phyloP scores from a whole-genome alignment of 2,888 invertebrate genomes.

The Lasiommata megera region DNA sequence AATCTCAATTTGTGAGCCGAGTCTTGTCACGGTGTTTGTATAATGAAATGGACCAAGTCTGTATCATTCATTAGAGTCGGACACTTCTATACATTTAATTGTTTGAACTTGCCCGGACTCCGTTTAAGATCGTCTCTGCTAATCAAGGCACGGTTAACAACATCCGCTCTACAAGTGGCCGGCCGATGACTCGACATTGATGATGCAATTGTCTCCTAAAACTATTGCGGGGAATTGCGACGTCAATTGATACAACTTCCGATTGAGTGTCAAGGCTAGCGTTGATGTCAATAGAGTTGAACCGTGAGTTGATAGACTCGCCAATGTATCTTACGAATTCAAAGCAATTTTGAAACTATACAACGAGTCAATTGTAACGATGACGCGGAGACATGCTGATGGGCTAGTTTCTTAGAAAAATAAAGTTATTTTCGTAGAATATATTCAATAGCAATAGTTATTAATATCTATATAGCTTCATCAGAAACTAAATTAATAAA shows the following conservation, averaged over 20 bases:
- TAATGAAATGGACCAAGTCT: conserved; percentile 74
- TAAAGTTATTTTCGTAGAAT: no score
- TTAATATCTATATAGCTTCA: no score
- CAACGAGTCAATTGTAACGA: no score
- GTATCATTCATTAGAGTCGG: conserved; percentile 79
- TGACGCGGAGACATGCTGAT: no score
- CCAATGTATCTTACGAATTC: background rate
- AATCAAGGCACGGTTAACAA: conserved; percentile 78
- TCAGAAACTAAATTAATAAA: no score
- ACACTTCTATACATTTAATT: conserved; percentile 80
- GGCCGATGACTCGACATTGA: conserved; percentile 73
- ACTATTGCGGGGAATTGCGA: conserved; percentile 54
- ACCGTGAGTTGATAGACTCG: conserved; percentile 19
- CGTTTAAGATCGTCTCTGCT: conserved; percentile 76
- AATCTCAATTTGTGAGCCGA: conserved; percentile 75
- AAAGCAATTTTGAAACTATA: no score
- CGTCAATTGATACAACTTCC: conserved; percentile 66
- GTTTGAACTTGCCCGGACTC: conserved; percentile 76
- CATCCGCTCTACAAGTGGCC: conserved; percentile 72
- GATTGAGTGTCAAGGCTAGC: conserved; percentile 71
- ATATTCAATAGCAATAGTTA: no score
- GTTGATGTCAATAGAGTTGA: conserved; percentile 55
- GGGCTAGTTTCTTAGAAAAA: no score
- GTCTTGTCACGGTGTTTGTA: conserved; percentile 77
- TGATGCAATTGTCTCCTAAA: conserved; percentile 72